Conservation (phyloP, 1,140 invertebrate genomes). For the Vanessa tameamea region DNA sequence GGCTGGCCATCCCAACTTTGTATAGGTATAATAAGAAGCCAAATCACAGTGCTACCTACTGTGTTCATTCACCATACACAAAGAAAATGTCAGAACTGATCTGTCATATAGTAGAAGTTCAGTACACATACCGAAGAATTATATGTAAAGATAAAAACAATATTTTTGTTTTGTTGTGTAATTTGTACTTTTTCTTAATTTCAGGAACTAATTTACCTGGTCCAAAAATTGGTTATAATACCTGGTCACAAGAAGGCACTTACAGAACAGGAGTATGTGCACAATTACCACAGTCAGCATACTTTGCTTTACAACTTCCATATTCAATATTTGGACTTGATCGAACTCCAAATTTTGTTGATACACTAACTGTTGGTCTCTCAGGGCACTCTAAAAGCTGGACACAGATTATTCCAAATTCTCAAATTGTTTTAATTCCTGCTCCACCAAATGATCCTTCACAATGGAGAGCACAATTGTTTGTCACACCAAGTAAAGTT, state of each 20-base stretch:
- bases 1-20: too few relatives aligned
- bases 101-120: too few relatives aligned
- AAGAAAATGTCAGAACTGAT: too few relatives aligned
- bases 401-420: constrained; percentile 98
- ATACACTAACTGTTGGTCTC: constrained; percentile 92
- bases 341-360: constrained; percentile 98
- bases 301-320: constrained; percentile 95
- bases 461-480: constrained; percentile 95
- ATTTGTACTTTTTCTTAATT: constrained; percentile 45
- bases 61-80: too few relatives aligned
- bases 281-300: constrained; percentile 95
- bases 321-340: constrained; percentile 98
- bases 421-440: constrained; percentile 97
- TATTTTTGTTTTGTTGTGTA: background rate
- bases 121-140: too few relatives aligned
- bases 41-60: too few relatives aligned
- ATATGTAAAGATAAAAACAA: too few relatives aligned
- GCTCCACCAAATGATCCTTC: constrained; percentile 88
- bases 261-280: constrained; percentile 88
- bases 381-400: constrained; percentile 86
- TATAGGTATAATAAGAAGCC: too few relatives aligned
- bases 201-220: constrained; percentile 93
- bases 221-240: constrained; percentile 92
- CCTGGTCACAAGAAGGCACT: constrained; percentile 90
- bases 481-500: constrained; percentile 96